Evolutionary conservation across 1,140 invertebrate genomes (phyloP).

Genomic region (Conus ventricosus): DNA sequence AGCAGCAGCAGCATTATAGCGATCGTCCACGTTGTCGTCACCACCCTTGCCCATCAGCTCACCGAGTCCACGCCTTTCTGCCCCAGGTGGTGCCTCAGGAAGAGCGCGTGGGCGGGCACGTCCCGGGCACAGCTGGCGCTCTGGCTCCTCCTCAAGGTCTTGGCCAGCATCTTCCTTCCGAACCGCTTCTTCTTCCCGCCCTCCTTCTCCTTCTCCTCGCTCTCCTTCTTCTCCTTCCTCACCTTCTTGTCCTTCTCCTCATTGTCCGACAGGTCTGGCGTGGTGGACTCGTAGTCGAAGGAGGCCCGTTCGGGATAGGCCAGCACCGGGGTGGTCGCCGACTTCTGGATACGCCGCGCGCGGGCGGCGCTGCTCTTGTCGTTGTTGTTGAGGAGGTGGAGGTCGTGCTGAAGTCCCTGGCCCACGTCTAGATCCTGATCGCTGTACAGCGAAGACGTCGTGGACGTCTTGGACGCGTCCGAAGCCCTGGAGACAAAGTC

Average conservation of each 20-base stretch:
- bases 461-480: not conserved
- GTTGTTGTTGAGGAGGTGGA: not conserved
- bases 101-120: conserved; percentile 72
- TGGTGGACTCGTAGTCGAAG: conserved; percentile 46
- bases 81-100: conserved; percentile 57
- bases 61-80: conserved; percentile 63
- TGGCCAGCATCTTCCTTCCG: conserved; percentile 66
- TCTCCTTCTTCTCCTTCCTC: conserved; percentile 11
- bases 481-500: not conserved
- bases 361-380: not conserved
- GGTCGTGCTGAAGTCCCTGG: not conserved
- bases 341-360: not conserved
- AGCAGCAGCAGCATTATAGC: too few species aligned
- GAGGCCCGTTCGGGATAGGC: conserved; percentile 32
- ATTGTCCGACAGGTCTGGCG: conserved; percentile 44
- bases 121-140: conserved; percentile 74
- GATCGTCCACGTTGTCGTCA: too few species aligned
- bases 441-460: not conserved
- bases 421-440: not conserved
- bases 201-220: conserved; percentile 46
- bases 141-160: conserved; percentile 72
- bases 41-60: conserved; percentile 37
- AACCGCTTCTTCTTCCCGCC: conserved; percentile 48
- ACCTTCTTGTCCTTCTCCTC: not conserved
- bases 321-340: not conserved